Evolutionary conservation across 1,140 invertebrate genomes (phyloP).

Genomic region (Parasteatoda tepidariorum): DNA sequence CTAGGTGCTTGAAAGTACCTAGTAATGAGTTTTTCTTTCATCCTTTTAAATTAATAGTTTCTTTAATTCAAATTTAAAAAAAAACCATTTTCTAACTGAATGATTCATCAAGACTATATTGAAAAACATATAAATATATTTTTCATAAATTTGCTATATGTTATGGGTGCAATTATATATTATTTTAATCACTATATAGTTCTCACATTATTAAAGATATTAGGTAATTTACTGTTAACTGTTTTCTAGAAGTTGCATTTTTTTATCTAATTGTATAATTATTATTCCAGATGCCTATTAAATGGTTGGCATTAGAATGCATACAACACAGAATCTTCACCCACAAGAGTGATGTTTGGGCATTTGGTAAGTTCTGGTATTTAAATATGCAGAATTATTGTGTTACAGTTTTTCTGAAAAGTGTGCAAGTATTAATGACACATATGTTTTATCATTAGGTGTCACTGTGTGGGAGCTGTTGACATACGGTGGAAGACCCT

Average conservation of each 20-base stretch:
- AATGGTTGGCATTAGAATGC: conserved; percentile 97
- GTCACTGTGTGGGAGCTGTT: conserved; percentile 98
- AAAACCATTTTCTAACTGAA: too few relatives aligned
- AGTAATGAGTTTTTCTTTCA: too few relatives aligned
- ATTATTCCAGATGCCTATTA: conserved; percentile 98
- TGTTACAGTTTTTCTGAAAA: conserved; percentile 13
- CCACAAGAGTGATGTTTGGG: conserved; percentile 99
- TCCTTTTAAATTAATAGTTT: too few relatives aligned
- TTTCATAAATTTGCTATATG: too few relatives aligned
- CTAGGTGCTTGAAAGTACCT: too few relatives aligned
- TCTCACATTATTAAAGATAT: too few relatives aligned
- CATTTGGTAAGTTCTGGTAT: conserved; percentile 77
- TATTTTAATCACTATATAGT: too few relatives aligned
- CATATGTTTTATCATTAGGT: conserved; percentile 66
- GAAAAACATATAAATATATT: too few relatives aligned
- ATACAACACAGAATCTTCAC: conserved; percentile 96
- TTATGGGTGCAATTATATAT: too few relatives aligned
- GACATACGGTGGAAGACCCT: conserved; percentile 93
- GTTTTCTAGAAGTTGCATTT: background rate
- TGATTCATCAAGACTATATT: too few relatives aligned
- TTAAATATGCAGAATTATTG: background rate
- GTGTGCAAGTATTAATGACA: background rate
- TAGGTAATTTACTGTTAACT: too few relatives aligned
- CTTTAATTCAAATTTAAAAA: too few relatives aligned
- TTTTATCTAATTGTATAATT: background rate